These are phyloP conservation scores for Nothocercus nigrocapillus DNA, from an alignment of 2,113 vertebrate species.

Conservation along the genomic window DNA sequence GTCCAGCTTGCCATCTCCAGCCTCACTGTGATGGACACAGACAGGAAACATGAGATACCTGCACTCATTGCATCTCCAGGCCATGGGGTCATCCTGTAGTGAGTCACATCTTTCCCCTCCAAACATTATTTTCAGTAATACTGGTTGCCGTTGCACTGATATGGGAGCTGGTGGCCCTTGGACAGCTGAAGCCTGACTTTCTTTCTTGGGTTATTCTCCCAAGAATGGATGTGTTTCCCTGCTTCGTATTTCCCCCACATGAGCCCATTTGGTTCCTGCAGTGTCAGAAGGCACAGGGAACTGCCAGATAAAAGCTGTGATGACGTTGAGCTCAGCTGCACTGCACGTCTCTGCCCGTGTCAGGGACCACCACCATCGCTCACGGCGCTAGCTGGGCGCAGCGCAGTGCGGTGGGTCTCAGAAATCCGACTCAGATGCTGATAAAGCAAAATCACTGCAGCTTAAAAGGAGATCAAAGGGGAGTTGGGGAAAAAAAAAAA, in stretches of 20 bases:
- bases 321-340: neutral
- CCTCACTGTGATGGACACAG: neutral
- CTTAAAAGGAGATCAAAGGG: slow-evolving; percentile 9
- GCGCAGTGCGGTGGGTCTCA: neutral
- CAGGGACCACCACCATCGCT: neutral
- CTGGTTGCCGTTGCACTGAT: neutral
- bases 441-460: neutral
- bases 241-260: neutral
- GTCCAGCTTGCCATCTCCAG: neutral
- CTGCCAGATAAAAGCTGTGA: neutral
- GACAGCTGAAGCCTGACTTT: neutral
- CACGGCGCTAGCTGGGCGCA: neutral
- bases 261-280: neutral
- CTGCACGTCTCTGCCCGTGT: neutral
- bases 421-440: neutral
- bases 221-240: neutral
- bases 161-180: neutral
- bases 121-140: neutral
- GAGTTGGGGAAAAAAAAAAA: neutral
- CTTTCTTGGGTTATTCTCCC: neutral
- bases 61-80: neutral
- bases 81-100: neutral
- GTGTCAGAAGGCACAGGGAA: neutral
- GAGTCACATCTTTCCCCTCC: neutral
- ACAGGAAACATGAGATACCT: neutral